Evolutionary conservation across 2,113 vertebrate species (phyloP).

Genomic region (Alectura lathami): DNA sequence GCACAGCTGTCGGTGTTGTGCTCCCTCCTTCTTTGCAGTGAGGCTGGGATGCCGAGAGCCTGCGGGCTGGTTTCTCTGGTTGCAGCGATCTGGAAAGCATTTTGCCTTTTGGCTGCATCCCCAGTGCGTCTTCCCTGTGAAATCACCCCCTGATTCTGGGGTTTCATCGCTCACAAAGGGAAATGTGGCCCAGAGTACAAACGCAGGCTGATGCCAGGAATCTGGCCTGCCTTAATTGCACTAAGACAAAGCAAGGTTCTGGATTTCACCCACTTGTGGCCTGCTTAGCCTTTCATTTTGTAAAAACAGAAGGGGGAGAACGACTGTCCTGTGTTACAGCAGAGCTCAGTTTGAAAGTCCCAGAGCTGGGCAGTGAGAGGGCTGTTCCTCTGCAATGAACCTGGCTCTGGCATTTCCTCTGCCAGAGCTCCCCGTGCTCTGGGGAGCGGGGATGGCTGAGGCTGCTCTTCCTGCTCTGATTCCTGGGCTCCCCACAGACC

Average conservation of each 20-base stretch:
- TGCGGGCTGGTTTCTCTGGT: neutral
- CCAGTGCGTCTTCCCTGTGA: neutral
- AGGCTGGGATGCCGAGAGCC: neutral
- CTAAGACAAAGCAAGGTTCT: neutral
- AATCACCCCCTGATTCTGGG: neutral
- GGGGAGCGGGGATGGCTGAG: neutral
- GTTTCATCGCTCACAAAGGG: neutral
- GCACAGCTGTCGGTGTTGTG: neutral
- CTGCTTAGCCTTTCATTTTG: neutral
- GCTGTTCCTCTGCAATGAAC: neutral
- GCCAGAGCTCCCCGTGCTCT: neutral
- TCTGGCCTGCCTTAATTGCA: neutral
- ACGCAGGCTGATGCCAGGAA: neutral
- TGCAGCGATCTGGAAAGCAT: neutral
- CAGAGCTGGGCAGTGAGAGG: neutral
- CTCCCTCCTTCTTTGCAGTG: fast-evolving
- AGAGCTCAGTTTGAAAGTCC: neutral
- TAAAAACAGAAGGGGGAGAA: neutral
- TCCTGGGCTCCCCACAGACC: neutral
- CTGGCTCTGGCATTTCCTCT: neutral
- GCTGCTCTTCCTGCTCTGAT: neutral
- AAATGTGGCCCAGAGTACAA: neutral
- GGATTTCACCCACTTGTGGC: neutral
- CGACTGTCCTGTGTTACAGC: neutral
- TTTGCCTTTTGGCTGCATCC: neutral